These are phyloP conservation scores for Phalacrocorax carbo DNA, from an alignment of 2,113 vertebrate species.

Conservation along the genomic window DNA sequence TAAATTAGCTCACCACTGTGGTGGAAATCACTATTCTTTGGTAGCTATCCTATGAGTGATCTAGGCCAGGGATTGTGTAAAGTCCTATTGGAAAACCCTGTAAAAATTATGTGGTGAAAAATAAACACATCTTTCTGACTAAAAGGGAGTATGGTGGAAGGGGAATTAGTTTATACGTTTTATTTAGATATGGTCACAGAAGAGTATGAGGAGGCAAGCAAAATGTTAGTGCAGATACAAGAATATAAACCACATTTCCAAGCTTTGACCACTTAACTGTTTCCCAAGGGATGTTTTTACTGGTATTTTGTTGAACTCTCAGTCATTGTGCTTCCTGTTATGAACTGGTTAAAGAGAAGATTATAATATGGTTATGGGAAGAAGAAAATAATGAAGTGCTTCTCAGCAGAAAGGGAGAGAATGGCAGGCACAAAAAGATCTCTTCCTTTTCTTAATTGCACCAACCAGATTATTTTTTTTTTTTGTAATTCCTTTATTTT, in stretches of 20 bases:
- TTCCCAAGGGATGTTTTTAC: slow-evolving; percentile 66
- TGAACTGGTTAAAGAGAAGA: slow-evolving; percentile 65
- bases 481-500: not conserved
- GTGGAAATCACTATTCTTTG: slow-evolving; percentile 2
- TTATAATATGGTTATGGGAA: slow-evolving; percentile 57
- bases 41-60: not conserved
- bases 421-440: fast-evolving
- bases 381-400: slow-evolving; percentile 11
- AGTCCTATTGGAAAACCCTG: not conserved
- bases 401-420: not conserved
- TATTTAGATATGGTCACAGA: not conserved
- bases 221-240: slow-evolving; percentile 7
- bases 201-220: not conserved
- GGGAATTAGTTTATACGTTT: not conserved
- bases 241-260: slow-evolving; percentile 55
- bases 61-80: not conserved
- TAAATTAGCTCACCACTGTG: not conserved
- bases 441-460: not conserved
- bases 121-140: not conserved
- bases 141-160: not conserved
- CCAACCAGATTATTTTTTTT: not conserved
- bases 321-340: slow-evolving; percentile 58
- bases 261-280: slow-evolving; percentile 54
- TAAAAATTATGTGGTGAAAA: not conserved
- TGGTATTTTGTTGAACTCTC: slow-evolving; percentile 60